Evolutionary conservation across 2,113 vertebrate species (phyloP), one percentile per base, ranked within the genome.

Genomic region (Erpornis zantholeuca): DNA sequence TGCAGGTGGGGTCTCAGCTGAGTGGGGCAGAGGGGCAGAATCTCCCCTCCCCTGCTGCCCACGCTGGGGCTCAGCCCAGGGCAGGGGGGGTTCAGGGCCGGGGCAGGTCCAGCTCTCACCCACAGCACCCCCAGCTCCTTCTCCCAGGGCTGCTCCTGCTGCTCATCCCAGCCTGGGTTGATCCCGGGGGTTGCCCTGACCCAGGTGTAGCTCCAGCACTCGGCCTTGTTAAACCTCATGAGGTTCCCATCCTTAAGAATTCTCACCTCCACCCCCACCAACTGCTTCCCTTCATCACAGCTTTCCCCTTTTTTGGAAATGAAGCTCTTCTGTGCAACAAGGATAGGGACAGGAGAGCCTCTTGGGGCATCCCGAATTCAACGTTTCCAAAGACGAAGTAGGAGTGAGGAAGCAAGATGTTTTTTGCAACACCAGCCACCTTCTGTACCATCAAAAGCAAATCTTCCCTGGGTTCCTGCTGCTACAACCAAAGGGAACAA

Each of bases 141-240:
- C 73, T 87, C 29, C 47, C 73, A 70, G 40, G 56, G n/a, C 40
- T 56, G 49, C 40, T 79, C 49, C 29, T 8, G 3, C 57, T 42
- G 49, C 35, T 35, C 49, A 56, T 15, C 42, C 29, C 31, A 47
- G 17, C 57, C 85, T 64, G 57, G 42, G 6, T 0, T 23, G 17
- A 36, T 22, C 29, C 40, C 0, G 0, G 42, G 64, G 24, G 12
- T 2, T 64, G 29, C 11, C 31, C 56, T 11, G 11, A 18, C 31
- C 1, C 25, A 6, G 18, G 7, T 18, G 25, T 36, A 86, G 53
- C 45, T 60, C 33, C 52, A 27, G 15, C 5, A 33, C 12, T 16
- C 16, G 68, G 31, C 33, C 36, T 44, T 50, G 15, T 65, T 57
- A 50, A 59, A 38, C 25, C 19, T 38, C 27, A 7, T 2, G 22